Evolutionary conservation across 2,888 invertebrate species (phyloP).

Genomic region (Platerodrilus igneus): DNA sequence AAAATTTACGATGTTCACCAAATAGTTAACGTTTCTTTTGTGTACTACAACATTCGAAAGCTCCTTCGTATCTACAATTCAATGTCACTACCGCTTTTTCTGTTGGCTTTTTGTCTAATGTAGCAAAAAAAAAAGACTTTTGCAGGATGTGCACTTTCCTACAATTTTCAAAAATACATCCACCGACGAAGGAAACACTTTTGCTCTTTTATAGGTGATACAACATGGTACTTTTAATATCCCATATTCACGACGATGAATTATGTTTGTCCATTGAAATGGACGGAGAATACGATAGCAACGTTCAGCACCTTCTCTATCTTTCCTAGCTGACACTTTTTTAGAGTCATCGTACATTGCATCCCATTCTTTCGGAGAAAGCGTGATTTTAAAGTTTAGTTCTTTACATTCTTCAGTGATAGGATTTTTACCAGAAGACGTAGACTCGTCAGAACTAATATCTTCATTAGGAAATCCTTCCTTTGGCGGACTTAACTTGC

Average conservation of each 20-base stretch:
- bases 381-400: slow-evolving; percentile 6
- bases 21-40: not conserved
- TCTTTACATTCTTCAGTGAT: too few species aligned
- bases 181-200: not conserved
- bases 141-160: slow-evolving; percentile 2
- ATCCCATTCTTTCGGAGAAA: slow-evolving; percentile 3
- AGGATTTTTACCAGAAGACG: too few species aligned
- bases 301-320: not conserved
- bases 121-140: not conserved
- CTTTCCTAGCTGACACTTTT: not conserved
- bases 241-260: slow-evolving; percentile 1
- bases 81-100: not conserved
- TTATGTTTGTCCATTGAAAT: slow-evolving; percentile 1
- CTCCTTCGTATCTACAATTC: slow-evolving; percentile 6
- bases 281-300: slow-evolving; percentile 1
- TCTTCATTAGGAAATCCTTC: too few species aligned
- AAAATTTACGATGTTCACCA: not conserved
- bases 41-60: not conserved
- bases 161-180: not conserved
- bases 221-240: not conserved
- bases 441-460: too few species aligned
- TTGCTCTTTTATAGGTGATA: slow-evolving; percentile 1
- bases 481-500: too few species aligned
- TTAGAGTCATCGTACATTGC: not conserved
- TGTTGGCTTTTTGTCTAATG: not conserved